Percentiles rank a stretch among this genome's conserved stretches.
These are phyloP conservation scores for Pedetes capensis DNA, from an alignment of 2,113 vertebrate genomes.

Conservation along the genomic window DNA sequence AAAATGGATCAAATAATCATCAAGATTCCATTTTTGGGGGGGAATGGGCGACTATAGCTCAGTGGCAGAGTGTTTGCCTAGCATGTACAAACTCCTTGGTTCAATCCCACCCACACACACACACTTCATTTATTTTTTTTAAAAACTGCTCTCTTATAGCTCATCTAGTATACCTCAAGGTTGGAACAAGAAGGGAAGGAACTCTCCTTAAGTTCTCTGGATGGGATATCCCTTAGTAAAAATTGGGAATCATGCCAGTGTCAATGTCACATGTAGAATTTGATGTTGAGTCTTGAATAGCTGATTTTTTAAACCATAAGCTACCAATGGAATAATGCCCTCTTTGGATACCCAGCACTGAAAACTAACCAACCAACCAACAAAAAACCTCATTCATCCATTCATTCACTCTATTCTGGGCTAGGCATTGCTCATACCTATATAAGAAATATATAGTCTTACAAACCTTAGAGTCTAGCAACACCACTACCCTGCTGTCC, in stretches of 20 bases:
- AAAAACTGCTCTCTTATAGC: not conserved
- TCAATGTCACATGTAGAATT: not conserved
- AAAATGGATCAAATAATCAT: not conserved
- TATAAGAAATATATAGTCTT: not conserved
- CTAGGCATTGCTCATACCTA: not conserved
- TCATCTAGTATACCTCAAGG: not conserved
- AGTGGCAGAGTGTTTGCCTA: not conserved
- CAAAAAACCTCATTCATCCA: not conserved
- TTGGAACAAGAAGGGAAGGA: not conserved
- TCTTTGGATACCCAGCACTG: too few relatives aligned
- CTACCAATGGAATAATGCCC: not conserved
- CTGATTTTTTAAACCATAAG: slow-evolving; percentile 48
- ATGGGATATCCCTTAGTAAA: not conserved
- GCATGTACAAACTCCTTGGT: not conserved
- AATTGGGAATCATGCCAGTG: not conserved
- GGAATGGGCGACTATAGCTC: not conserved
- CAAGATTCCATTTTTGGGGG: not conserved
- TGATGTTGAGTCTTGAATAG: not conserved
- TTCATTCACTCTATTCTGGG: not conserved
- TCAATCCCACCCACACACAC: not conserved
- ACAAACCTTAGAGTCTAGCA: not conserved
- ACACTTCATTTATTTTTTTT: not conserved
- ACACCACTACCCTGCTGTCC: not conserved
- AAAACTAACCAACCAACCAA: too few relatives aligned
- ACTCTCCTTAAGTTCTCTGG: not conserved